phyloP scores from a whole-genome alignment of 1,140 invertebrate species.

The Aphidius gifuensis region DNA sequence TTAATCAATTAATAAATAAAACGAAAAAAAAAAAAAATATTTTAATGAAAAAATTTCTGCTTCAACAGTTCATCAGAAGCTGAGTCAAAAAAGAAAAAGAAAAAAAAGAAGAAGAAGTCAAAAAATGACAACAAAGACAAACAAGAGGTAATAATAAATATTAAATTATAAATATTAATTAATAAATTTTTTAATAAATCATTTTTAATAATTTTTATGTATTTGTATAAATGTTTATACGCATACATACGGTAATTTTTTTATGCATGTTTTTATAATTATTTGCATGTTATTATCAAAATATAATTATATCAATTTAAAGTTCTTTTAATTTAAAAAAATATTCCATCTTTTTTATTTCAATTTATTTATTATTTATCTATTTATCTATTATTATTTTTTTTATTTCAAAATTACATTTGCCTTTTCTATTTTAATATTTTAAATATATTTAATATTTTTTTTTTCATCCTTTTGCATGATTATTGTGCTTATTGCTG shows the following conservation, averaged over 20 bases:
- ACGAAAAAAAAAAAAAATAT: background rate
- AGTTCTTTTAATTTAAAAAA: no score
- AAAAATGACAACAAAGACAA: constrained; percentile 43
- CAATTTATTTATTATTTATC: no score
- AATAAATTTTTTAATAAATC: constrained; percentile 23
- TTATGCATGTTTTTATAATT: background rate
- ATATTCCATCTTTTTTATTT: no score
- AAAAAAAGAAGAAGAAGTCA: constrained; percentile 45
- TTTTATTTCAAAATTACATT: no score
- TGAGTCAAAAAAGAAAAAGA: constrained; percentile 46
- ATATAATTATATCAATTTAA: no score
- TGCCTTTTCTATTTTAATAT: background rate
- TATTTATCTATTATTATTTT: no score
- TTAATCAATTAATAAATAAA: background rate
- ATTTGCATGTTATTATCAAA: background rate
- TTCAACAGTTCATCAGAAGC: constrained; percentile 39
- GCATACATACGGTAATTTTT: no score
- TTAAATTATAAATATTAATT: constrained; percentile 7
- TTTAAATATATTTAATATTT: background rate
- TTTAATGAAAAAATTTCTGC: background rate
- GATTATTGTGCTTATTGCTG: constrained; percentile 21
- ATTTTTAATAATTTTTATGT: constrained; percentile 8
- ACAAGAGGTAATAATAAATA: constrained; percentile 41
- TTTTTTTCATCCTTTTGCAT: constrained; percentile 7
- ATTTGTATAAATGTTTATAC: constrained; percentile 3